Evolutionary conservation across 1,140 invertebrate species (phyloP).

Genomic region (Drosophila jambulina): DNA sequence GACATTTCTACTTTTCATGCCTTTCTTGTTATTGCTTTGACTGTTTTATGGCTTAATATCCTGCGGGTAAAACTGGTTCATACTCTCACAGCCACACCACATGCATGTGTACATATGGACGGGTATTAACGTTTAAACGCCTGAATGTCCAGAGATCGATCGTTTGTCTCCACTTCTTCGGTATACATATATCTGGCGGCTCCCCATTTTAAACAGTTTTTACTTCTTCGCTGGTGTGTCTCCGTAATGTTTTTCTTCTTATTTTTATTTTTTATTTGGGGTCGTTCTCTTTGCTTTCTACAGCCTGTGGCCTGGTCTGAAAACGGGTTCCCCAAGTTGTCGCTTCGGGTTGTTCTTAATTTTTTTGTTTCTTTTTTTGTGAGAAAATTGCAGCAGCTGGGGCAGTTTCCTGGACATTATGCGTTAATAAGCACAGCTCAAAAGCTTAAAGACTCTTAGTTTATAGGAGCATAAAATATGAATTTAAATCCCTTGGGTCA

Average conservation of each 20-base stretch:
- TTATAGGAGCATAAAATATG: background rate
- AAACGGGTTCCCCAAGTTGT: constrained; percentile 57
- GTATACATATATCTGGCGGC: constrained; percentile 29
- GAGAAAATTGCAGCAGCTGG: constrained; percentile 42
- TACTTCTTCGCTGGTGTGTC: constrained; percentile 15
- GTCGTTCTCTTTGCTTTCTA: constrained; percentile 51
- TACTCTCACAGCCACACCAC: constrained; percentile 13
- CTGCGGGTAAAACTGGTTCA: constrained; percentile 77
- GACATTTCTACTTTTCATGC: constrained; percentile 28
- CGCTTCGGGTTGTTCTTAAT: constrained; percentile 41
- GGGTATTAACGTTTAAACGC: constrained; percentile 34
- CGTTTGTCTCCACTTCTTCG: constrained; percentile 26
- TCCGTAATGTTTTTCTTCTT: constrained; percentile 37
- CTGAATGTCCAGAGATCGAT: constrained; percentile 61
- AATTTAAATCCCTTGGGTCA: background rate
- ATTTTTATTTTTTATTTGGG: constrained; percentile 43
- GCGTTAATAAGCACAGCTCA: constrained; percentile 12
- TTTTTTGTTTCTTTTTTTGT: constrained; percentile 27
- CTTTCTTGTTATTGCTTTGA: constrained; percentile 47
- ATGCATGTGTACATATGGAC: constrained; percentile 22
- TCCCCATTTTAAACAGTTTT: constrained; percentile 37
- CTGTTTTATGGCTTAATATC: constrained; percentile 76
- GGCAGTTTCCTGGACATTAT: constrained; percentile 19
- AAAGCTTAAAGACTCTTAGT: background rate
- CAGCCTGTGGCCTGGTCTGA: constrained; percentile 16